Conservation (phyloP, 2,113 vertebrate species). For the Ailurus styani region DNA sequence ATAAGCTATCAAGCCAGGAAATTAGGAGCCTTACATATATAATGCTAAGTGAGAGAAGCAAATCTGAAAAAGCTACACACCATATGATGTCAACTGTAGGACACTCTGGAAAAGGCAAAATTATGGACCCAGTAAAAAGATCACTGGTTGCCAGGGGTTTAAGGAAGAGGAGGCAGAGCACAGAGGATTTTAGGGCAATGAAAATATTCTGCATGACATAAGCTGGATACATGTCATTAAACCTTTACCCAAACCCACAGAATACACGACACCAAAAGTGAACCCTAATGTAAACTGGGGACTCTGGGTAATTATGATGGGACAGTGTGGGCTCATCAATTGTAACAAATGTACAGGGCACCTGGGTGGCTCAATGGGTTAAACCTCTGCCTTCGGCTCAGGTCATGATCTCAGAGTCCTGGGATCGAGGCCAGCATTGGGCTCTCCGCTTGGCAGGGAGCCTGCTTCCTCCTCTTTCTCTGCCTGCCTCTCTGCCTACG, state of each 20-base stretch:
- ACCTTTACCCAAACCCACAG: not conserved
- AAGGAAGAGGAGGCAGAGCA: not conserved
- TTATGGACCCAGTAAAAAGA: not conserved
- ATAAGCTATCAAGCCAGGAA: not conserved
- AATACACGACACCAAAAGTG: not conserved
- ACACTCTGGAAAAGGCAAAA: not conserved
- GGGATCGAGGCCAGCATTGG: too few relatives aligned
- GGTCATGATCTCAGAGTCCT: too few relatives aligned
- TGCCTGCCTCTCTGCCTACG: too few relatives aligned
- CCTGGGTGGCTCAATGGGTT: too few relatives aligned
- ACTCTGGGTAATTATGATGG: not conserved
- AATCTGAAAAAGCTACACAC: not conserved
- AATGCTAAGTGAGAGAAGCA: not conserved
- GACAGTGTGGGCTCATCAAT: not conserved
- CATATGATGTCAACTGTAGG: not conserved
- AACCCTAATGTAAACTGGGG: not conserved
- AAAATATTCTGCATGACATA: not conserved
- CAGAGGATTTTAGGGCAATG: not conserved
- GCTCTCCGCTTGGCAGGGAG: too few relatives aligned
- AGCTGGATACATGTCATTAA: not conserved
- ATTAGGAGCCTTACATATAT: not conserved
- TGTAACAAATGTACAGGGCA: not conserved
- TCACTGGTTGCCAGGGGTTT: not conserved
- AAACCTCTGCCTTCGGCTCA: too few relatives aligned
- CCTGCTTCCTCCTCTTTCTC: too few relatives aligned